Evolutionary conservation across 2,888 invertebrate genomes (phyloP).

Genomic region (Prenolepis imparis): DNA sequence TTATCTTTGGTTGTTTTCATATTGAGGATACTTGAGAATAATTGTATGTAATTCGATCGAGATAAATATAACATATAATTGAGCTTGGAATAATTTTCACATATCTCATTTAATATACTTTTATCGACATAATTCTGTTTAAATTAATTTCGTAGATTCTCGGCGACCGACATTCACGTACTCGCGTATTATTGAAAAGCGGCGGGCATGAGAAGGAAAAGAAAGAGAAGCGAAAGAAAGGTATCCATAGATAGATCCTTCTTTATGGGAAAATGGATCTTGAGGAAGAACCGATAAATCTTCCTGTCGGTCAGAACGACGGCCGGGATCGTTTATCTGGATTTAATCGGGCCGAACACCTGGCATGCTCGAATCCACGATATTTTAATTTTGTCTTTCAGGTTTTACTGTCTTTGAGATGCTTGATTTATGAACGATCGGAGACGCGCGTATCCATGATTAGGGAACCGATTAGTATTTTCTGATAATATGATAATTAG

Average conservation of each 20-base stretch:
- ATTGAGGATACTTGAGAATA: background rate
- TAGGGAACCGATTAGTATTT: conserved; percentile 10
- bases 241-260: conserved; percentile 64
- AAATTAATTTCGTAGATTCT: conserved; percentile 38
- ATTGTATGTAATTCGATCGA: background rate
- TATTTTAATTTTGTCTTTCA: conserved; percentile 68
- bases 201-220: conserved; percentile 40
- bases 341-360: conserved; percentile 74
- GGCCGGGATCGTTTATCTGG: conserved; percentile 74
- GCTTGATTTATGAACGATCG: conserved; percentile 49
- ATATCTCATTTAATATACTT: background rate
- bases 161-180: conserved; percentile 12
- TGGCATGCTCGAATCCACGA: conserved; percentile 68
- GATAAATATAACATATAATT: background rate
- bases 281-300: conserved; percentile 72
- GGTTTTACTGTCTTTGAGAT: conserved; percentile 59
- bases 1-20: background rate
- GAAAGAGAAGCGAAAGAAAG: conserved; percentile 60
- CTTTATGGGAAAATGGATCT: conserved; percentile 72
- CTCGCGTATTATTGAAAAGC: conserved; percentile 56
- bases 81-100: conserved; percentile 20
- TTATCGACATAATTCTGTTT: conserved; percentile 9
- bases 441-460: conserved; percentile 5
- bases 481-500: background rate
- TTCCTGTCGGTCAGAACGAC: conserved; percentile 74